Evolutionary conservation across 2,113 vertebrate genomes (phyloP), one percentile per base, ranked within the genome.

Genomic region (Fulmarus glacialis): DNA sequence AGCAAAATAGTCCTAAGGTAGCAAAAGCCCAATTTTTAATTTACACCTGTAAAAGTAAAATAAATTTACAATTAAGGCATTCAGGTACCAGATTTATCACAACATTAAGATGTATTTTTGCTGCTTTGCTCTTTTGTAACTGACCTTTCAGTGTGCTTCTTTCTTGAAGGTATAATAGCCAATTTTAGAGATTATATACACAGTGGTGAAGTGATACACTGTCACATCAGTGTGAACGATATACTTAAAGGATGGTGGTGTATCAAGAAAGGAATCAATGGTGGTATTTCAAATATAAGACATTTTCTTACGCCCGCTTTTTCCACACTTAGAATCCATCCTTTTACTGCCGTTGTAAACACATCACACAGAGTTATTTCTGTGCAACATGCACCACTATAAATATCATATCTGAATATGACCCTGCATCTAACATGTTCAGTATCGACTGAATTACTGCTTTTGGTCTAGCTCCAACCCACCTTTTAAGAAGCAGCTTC

Each of bases 401-500:
- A 64, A 89, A 89, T 40, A 91, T 9, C 66, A 5, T 45, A 55
- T 60, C 92, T 78, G 78, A 72, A 55, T 26, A n/a, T 20, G 48
- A 77, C 48, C 78, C 87, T 77, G 60, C 38, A 40, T 45, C 82
- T 62, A 73, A 85, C 89, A 77, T 5, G 71, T 62, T 96, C 11
- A 26, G 73, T 50, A 96, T 52, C 3, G 8, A 89, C 84, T 75
- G 26, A 82, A 80, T 95, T 40, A 93, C 91, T 96, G 94, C 87
- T 96, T 96, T 96, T 94, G 91, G 87, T 97, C 94, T 82, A 80
- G 63, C 93, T 97, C 94, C 97, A 97, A 97, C 97, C 97, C 97
- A 97, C 97, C 97, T 97, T 97, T 97, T 97, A 97, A 96, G 97
- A 97, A 90, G 97, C 94, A 96, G 97, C 87, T 97, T 94, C 97